Percentiles rank a stretch among this genome's conserved stretches.
Conservation (phyloP, 2,113 vertebrate genomes). For the Psettodes erumei region DNA sequence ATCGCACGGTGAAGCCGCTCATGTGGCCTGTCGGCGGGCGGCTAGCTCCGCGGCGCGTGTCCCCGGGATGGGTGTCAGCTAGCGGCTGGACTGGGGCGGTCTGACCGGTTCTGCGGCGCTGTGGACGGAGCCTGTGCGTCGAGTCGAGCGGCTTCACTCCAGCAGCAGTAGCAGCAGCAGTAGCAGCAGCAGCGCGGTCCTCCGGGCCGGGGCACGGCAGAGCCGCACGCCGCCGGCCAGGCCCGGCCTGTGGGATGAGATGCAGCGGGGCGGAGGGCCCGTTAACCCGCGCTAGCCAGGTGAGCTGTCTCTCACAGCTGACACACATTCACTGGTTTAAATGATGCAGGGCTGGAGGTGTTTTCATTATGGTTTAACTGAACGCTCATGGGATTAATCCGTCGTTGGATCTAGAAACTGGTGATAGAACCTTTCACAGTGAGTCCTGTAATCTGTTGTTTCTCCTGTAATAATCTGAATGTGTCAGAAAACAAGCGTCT, state of each 20-base stretch:
- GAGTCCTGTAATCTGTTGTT: too few species aligned
- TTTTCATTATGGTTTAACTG: too few species aligned
- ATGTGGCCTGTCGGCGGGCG: background rate
- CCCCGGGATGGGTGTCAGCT: constrained; percentile 43
- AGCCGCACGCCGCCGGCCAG: constrained; percentile 3
- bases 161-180: too few species aligned
- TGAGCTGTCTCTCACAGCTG: constrained; percentile 4
- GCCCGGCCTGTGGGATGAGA: constrained; percentile 4
- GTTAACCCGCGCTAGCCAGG: constrained; percentile 42
- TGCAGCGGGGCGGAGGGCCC: constrained; percentile 31
- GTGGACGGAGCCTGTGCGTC: background rate
- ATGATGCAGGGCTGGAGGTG: background rate
- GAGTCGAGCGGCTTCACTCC: background rate
- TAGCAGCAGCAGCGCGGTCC: background rate
- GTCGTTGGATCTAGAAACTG: background rate
- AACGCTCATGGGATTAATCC: too few species aligned
- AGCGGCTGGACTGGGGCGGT: background rate
- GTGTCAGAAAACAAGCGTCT: too few species aligned
- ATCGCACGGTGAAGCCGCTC: background rate
- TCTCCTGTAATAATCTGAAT: too few species aligned
- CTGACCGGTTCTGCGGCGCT: background rate
- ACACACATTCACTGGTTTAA: background rate
- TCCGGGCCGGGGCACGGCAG: background rate
- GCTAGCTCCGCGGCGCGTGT: background rate
- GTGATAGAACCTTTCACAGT: too few species aligned